Percentiles rank a stretch among this genome's conserved stretches.
Evolutionary conservation across 2,888 invertebrate species (phyloP).

Genomic region (Amiota minor): DNA sequence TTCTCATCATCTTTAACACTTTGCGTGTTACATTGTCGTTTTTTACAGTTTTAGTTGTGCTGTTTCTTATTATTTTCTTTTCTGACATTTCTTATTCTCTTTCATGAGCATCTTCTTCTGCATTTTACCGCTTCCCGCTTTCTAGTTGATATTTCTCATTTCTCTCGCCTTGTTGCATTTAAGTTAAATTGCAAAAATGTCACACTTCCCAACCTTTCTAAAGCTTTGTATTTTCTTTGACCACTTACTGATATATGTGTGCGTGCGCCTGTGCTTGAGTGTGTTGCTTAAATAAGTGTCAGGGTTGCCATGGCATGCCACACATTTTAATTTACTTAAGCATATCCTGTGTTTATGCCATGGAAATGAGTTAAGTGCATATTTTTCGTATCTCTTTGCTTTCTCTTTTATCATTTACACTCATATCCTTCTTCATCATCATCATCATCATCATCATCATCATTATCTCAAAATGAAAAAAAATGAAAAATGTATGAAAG

Average conservation of each 20-base stretch:
- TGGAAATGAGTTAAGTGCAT: conserved; percentile 16
- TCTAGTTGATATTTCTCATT: conserved; percentile 1
- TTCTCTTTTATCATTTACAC: neutral
- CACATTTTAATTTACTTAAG: conserved; percentile 64
- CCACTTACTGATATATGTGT: neutral
- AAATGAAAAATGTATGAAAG: neutral
- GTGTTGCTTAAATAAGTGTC: conserved; percentile 47
- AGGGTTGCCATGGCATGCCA: conserved; percentile 49
- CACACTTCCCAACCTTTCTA: neutral
- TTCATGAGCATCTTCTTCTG: conserved; percentile 12
- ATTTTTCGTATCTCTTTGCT: neutral
- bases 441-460: neutral
- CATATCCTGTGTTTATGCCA: conserved; percentile 44
- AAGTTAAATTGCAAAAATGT: conserved; percentile 10
- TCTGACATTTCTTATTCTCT: too few relatives aligned
- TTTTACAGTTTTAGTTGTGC: neutral
- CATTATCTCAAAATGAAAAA: neutral
- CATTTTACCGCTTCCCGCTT: neutral
- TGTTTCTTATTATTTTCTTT: neutral
- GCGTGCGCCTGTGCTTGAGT: conserved; percentile 26
- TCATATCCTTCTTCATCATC: neutral
- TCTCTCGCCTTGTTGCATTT: conserved; percentile 21
- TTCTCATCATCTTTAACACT: neutral
- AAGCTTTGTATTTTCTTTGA: too few relatives aligned
- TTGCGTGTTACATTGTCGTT: neutral